Percentiles rank a stretch among this genome's conserved stretches.
phyloP scores from a whole-genome alignment of 2,888 invertebrate genomes.

The Trichogramma evanescens region DNA sequence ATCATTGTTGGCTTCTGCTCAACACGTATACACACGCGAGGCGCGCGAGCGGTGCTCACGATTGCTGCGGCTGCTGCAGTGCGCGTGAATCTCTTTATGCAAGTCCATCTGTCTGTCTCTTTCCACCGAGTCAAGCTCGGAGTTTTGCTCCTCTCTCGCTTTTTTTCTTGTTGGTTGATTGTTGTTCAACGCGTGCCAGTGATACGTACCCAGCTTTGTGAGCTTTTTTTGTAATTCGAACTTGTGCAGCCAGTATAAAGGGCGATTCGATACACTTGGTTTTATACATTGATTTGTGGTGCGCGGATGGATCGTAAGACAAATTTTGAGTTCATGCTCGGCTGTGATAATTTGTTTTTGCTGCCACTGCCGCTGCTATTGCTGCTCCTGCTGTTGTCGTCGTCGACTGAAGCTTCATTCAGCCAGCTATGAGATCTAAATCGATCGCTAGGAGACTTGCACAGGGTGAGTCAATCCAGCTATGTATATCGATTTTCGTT shows the following conservation, averaged over 20 bases:
- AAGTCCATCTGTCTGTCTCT: no score
- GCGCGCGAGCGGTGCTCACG: no score
- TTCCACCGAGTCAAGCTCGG: no score
- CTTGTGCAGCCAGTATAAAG: background rate
- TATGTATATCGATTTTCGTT: background rate
- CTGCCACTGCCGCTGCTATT: slow-evolving; percentile 2
- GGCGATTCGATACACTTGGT: background rate
- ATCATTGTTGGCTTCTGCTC: no score
- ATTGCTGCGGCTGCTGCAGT: no score
- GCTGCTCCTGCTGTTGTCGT: slow-evolving; percentile 39
- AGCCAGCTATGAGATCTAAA: slow-evolving; percentile 61
- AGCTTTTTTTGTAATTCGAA: background rate
- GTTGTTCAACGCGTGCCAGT: no score
- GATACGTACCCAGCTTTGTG: background rate
- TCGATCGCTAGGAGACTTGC: slow-evolving; percentile 64
- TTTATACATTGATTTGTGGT: no score
- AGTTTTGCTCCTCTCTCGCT: no score
- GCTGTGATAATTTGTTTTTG: no score
- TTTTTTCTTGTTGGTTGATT: no score
- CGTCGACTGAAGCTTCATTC: slow-evolving; percentile 22
- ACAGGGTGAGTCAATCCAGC: slow-evolving; percentile 55
- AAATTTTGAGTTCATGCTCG: slow-evolving; percentile 20
- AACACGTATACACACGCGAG: no score
- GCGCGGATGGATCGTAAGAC: slow-evolving; percentile 41
- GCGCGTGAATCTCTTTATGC: no score